Evolutionary conservation across 1,140 invertebrate genomes (phyloP), one percentile per base, ranked within the genome.

Genomic region (Pseudomyrmex dendroicus): DNA sequence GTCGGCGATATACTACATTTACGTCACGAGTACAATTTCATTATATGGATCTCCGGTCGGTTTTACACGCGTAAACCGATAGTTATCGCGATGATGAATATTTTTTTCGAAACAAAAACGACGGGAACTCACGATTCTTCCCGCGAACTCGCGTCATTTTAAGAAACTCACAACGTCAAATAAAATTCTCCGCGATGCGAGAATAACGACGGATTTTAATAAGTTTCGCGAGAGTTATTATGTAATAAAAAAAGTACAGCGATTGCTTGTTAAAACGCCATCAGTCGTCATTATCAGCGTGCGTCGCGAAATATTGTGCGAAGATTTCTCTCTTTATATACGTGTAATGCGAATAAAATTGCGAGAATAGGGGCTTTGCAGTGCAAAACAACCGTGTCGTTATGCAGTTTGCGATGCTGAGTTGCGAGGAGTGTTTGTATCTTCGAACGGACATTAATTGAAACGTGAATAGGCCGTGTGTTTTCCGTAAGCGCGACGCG

Each of bases 11-110:
- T 76, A 62, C 22, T 2, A 50, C 73, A 35, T 13, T n/a, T 35
- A 7, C 4, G 44, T 17, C 54, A 54, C 80, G 70, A 52, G 66
- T 66, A 54, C 25, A 73, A 50, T 88, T 87, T 87, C 85, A 46
- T 88, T 82, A 73, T 50, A 25, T 35, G 35, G 35, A 35, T 35
- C 35, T 35, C 35, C 35, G 35, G 4, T 7, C 5, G 35, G 4
- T 35, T 35, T 5, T 5, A 35, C 35, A 35, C 5, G 35, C 35
- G 35, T 35, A 35, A 35, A 54, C 22, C 64, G 2, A 13, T n/a
- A 25, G 57, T 9, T 2, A 20, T 80, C 48, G 35, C 35, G 35
- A 35, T 35, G 35, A 35, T 35, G 5, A 35, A 35, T 35, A 5
- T 7, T 35, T 35, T 35, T 35, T 35, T 35, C 5, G 0, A 35